Evolutionary conservation across 1,140 invertebrate genomes (phyloP).

Genomic region (Ridgeia piscesae): DNA sequence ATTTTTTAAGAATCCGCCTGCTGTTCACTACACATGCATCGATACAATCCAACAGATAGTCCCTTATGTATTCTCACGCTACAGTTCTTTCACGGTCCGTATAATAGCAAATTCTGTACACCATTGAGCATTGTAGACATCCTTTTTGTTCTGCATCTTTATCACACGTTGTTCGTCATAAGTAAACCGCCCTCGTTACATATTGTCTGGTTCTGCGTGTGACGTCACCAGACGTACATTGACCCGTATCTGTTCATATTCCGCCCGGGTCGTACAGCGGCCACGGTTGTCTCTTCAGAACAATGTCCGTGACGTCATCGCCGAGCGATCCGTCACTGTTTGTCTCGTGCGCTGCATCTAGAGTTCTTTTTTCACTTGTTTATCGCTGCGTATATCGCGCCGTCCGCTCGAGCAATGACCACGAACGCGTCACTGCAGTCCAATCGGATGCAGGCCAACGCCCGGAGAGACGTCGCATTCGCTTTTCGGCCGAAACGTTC

Average conservation of each 20-base stretch:
- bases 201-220: not conserved
- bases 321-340: not conserved
- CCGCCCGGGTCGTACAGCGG: not conserved
- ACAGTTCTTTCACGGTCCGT: not conserved
- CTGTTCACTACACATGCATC: not conserved
- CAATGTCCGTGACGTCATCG: not conserved
- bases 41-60: not conserved
- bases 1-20: not conserved
- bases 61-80: not conserved
- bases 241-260: not conserved
- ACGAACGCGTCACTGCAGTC: not conserved
- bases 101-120: not conserved
- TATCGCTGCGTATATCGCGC: not conserved
- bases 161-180: not conserved
- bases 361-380: not conserved
- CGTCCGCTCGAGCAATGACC: not conserved
- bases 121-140: not conserved
- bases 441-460: not conserved
- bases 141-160: slow-evolving; percentile 4
- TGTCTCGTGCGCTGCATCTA: not conserved
- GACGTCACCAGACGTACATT: not conserved
- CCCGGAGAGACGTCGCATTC: not conserved
- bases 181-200: not conserved
- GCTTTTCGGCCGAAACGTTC: not conserved
- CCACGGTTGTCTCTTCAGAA: not conserved